Evolutionary conservation across 2,888 invertebrate species (phyloP).

Genomic region (Epiblema foenella): DNA sequence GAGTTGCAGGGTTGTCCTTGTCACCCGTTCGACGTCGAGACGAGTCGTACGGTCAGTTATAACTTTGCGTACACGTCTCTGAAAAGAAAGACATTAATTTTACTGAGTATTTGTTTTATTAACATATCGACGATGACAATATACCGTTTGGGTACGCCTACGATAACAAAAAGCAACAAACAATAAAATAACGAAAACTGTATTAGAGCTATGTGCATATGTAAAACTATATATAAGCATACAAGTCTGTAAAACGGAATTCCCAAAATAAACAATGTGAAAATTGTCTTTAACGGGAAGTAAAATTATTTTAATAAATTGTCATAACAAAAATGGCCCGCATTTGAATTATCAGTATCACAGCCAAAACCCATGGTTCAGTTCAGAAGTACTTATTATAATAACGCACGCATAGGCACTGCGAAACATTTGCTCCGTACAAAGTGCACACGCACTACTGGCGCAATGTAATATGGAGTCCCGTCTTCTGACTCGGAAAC

Average conservation of each 20-base stretch:
- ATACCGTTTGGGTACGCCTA: slow-evolving; percentile 16
- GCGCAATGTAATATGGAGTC: no score
- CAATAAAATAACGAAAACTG: neutral
- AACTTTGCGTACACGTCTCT: slow-evolving; percentile 31
- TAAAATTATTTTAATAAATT: no score
- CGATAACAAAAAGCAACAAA: slow-evolving; percentile 16
- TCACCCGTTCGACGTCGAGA: no score
- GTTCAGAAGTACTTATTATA: neutral
- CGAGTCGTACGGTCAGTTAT: slow-evolving; percentile 5
- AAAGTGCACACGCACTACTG: no score
- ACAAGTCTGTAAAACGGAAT: neutral
- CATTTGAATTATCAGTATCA: neutral
- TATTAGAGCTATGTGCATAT: neutral
- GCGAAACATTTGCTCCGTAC: neutral
- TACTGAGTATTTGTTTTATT: slow-evolving; percentile 33
- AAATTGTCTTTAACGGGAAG: no score
- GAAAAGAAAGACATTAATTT: slow-evolving; percentile 25
- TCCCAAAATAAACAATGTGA: neutral
- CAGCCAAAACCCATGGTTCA: neutral
- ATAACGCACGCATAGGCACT: neutral
- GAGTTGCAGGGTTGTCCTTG: no score
- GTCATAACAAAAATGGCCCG: no score
- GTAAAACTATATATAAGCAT: neutral
- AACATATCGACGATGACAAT: slow-evolving; percentile 24
- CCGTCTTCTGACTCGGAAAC: neutral